Evolutionary conservation across 1,140 invertebrate species (phyloP).

Genomic region (Zaprionus lachaisei): DNA sequence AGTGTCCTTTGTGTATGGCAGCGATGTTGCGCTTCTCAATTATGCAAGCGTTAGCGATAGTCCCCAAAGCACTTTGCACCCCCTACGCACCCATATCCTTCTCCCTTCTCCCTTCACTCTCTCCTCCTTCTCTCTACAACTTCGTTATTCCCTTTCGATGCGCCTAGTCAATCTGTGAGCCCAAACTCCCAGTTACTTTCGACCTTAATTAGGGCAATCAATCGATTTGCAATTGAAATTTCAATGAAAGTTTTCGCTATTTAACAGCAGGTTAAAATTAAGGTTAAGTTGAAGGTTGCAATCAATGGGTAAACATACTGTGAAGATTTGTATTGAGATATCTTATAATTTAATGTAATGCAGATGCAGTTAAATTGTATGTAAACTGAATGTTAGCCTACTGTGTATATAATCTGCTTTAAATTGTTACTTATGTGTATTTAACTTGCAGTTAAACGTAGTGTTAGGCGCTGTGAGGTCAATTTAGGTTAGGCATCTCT

Average conservation of each 20-base stretch:
- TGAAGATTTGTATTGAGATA: neutral
- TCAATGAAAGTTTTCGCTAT: neutral
- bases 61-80: slow-evolving; percentile 42
- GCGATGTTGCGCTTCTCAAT: slow-evolving; percentile 38
- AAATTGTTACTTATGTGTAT: neutral
- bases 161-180: neutral
- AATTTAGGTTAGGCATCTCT: no score
- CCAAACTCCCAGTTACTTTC: neutral
- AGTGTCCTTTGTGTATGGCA: slow-evolving; percentile 45
- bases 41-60: slow-evolving; percentile 41
- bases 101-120: neutral
- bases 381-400: neutral
- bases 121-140: no score
- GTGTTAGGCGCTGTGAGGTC: neutral
- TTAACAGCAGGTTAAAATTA: neutral
- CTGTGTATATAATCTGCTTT: neutral
- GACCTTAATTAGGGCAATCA: neutral
- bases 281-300: neutral
- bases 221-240: neutral
- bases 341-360: neutral
- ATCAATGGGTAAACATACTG: no score
- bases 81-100: neutral
- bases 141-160: neutral
- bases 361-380: no score
- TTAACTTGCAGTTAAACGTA: neutral